Evolutionary conservation across 1,140 invertebrate species (phyloP), one percentile per base, ranked within the genome.

Genomic region (Dendrolimus punctatus): DNA sequence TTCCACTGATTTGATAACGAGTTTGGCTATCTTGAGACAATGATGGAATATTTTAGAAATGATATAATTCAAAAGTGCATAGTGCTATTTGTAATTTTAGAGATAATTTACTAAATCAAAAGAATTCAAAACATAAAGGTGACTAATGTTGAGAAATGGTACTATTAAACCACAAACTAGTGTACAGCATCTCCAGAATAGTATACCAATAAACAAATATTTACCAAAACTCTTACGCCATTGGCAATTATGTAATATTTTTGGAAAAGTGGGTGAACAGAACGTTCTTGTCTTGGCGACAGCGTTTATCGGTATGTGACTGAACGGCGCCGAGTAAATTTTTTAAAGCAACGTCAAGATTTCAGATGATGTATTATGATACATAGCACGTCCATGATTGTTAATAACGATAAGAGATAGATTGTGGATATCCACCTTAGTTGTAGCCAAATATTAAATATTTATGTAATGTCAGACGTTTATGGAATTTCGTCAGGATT

Each of bases 351-450:
- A 69, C 68, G 80, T 77, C 73, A 72, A 80, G 68, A 73, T 66
- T 68, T 62, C 57, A 52, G 63, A 73, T 83, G 80, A 85, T 83
- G 76, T 66, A 85, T 73, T 68, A 80, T 82, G 79, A 82, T 82
- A 60, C 68, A 85, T 76, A 60, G 71, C 62, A 65, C 52, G 62
- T 57, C 61, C 62, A 63, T 66, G 74, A 76, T 73, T 66, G 62
- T 64, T 53, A 58, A 66, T 69, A 68, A 43, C 68, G 74, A 80
- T 82, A 81, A 77, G 53, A 9, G 38, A 5, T 40, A 39, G n/a
- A 39, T 37, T 49, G 38, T 40, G 36, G 37, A 44, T 44, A 9
- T 46, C 8, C 9, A 23, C 9, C 43, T 6, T 39, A 5, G 1
- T 49, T 23, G 38, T 10, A 39, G 49, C 43, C 38, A 52, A 52